A percentile compares a stretch with the other conserved stretches of the same genome.
Evolutionary conservation across 2,797 vertebrate genomes (phyloP).

Genomic region (Pipistrellus pipistrellus): DNA sequence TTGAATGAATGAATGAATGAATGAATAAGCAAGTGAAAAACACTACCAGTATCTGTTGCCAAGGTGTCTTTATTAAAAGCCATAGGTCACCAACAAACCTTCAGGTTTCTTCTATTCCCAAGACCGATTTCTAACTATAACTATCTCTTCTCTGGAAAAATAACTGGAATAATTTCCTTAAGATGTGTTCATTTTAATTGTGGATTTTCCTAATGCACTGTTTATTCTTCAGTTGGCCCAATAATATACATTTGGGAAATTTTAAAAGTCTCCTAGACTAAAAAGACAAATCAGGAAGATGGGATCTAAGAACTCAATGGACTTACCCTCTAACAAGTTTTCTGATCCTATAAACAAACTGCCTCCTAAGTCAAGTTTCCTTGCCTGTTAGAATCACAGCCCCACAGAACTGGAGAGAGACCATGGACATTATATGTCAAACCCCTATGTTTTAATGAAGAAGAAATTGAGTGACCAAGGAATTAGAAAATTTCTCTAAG

Average conservation of each 20-base stretch:
- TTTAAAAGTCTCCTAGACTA: background rate
- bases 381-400: background rate
- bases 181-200: background rate
- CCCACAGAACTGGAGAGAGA: background rate
- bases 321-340: background rate
- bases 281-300: background rate
- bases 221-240: background rate
- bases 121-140: background rate
- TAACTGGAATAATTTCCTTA: background rate
- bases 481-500: background rate
- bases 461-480: background rate
- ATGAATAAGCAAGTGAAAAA: background rate
- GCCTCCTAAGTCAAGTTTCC: background rate
- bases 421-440: background rate
- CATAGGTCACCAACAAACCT: background rate
- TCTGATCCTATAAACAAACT: background rate
- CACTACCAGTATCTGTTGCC: background rate
- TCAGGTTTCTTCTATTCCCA: background rate
- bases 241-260: background rate
- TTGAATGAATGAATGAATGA: background rate
- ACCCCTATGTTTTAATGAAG: background rate
- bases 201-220: background rate
- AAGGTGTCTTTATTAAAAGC: conserved; percentile 19
- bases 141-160: conserved; percentile 24
- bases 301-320: background rate